These are phyloP conservation scores for Aphelenchoides besseyi DNA, from an alignment of 1,140 invertebrate genomes.

Conservation along the genomic window DNA sequence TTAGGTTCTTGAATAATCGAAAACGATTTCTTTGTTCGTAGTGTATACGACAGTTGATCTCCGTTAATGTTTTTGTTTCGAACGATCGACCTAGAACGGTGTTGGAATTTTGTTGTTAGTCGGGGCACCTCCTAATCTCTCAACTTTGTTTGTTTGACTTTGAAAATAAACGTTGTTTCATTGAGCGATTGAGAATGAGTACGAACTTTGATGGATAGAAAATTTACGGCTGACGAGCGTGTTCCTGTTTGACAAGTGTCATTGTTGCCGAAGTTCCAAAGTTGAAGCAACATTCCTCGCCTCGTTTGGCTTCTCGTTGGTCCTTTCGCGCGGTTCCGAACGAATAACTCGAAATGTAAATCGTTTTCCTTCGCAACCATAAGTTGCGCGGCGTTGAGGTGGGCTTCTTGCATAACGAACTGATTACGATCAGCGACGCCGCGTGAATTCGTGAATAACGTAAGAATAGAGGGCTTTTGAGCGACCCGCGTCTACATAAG, in stretches of 20 bases:
- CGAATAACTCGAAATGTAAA: neutral
- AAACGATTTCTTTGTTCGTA: neutral
- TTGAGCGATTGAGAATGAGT: neutral
- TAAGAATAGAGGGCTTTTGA: neutral
- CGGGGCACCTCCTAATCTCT: neutral
- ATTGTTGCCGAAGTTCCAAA: neutral
- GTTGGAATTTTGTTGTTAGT: neutral
- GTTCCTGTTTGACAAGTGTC: neutral
- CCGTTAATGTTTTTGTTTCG: neutral
- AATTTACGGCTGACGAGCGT: neutral
- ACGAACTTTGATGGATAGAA: no score
- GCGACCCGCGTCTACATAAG: constrained; percentile 3
- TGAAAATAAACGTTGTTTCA: neutral
- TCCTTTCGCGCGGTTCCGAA: neutral
- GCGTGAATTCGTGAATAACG: neutral
- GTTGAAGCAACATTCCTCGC: neutral
- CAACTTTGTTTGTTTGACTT: neutral
- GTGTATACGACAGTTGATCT: neutral
- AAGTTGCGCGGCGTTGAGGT: neutral
- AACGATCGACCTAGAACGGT: neutral
- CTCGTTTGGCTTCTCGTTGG: neutral
- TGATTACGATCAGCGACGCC: neutral
- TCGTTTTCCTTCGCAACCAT: neutral
- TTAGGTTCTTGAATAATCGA: neutral
- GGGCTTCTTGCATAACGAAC: neutral